A percentile compares a stretch with the other conserved stretches of the same genome.
phyloP scores from a whole-genome alignment of 2,888 invertebrate species.

The Drosophila affinis region DNA sequence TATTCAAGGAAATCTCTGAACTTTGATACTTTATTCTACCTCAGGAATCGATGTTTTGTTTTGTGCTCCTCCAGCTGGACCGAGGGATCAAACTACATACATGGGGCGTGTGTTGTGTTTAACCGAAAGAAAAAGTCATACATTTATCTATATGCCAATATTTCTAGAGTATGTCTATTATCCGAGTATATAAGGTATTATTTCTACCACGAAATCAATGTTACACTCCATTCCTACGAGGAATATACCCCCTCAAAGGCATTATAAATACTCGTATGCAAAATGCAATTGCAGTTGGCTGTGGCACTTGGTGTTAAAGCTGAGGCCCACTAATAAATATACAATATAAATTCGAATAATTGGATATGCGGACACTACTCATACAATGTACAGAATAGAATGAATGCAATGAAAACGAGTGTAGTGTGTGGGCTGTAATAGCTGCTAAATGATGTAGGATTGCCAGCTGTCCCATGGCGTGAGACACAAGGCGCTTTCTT shows the following conservation, averaged over 20 bases:
- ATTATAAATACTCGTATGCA: conserved; percentile 5
- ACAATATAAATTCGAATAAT: conserved; percentile 4
- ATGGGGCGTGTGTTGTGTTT: too few relatives aligned
- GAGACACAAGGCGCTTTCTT: conserved; percentile 25
- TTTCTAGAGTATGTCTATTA: too few relatives aligned
- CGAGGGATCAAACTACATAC: too few relatives aligned
- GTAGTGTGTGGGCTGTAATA: conserved; percentile 53
- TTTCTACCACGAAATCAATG: too few relatives aligned
- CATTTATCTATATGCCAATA: too few relatives aligned
- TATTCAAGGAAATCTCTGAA: too few relatives aligned
- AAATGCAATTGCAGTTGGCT: conserved; percentile 54
- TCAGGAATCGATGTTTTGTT: too few relatives aligned
- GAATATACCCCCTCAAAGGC: background rate
- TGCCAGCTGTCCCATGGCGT: conserved; percentile 23
- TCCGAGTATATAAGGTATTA: too few relatives aligned
- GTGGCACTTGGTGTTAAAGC: conserved; percentile 42
- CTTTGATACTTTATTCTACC: too few relatives aligned
- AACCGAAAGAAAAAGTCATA: too few relatives aligned
- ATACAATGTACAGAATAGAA: conserved; percentile 10
- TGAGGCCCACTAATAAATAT: conserved; percentile 16
- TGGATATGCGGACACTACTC: too few relatives aligned
- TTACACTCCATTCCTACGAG: background rate
- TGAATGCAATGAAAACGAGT: conserved; percentile 15
- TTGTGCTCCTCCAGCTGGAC: too few relatives aligned
- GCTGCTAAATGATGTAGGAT: conserved; percentile 60